Evolutionary conservation across 2,797 vertebrate genomes (phyloP), one percentile per base, ranked within the genome.

Genomic region (Pipistrellus kuhlii): DNA sequence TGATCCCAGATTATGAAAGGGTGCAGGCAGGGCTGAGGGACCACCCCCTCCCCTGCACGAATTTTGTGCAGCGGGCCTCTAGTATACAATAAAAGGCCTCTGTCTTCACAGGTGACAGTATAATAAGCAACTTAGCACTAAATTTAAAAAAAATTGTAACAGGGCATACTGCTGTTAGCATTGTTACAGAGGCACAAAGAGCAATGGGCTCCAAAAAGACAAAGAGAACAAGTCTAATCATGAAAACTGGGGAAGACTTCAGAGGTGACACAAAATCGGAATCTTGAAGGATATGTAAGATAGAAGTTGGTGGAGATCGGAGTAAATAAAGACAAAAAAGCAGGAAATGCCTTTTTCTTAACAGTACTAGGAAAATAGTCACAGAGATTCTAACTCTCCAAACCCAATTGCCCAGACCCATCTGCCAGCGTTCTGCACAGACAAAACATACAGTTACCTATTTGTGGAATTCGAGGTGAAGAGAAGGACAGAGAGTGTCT

Each of bases 111-210:
- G 46, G 25, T 88, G 88, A 95, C 82, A 93, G 30, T n/a, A 57
- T 94, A 96, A 94, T 93, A 96, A 78, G 72, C 30, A 94, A 32
- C 62, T 81, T 41, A 57, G 38, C 78, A 75, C 46, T 64, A 83
- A 44, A 94, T 41, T 35, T 35, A 90, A 82, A 44, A 44, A 95
- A 82, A 95, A 95, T 85, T 83, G 51, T 68, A 94, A 82, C 57
- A 69, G 87, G 27, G 8, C 35, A 88, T 38, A 69, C 77, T 78
- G 18, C 53, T 81, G n/a, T 83, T 86, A 90, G 32, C 53, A 66
- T n/a, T 44, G 21, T 85, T 87, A 27, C 21, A 81, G 66, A 88
- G 53, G 35, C 57, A 85, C 46, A 59, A 94, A 87, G 51, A 94
- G 8, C n/a, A 62, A 62, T 27, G 21, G 30, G 62, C 44, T 44